Evolutionary conservation across 2,888 invertebrate genomes (phyloP), one percentile per base, ranked within the genome.

Genomic region (Stenodera caucasica): DNA sequence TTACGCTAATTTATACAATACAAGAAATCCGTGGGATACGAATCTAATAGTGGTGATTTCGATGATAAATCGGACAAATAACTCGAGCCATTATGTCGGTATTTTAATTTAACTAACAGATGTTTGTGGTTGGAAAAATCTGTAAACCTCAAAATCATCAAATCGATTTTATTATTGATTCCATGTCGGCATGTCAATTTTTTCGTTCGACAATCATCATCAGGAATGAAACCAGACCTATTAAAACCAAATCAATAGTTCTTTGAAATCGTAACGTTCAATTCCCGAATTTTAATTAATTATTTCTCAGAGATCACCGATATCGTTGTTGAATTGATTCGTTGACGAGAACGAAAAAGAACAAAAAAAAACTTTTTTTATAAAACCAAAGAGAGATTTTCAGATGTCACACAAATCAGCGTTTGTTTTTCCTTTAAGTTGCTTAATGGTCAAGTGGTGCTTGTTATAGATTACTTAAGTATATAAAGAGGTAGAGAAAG

Each of bases 221-320:
- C 70, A 66, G 67, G 67, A 69, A 70, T 69, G 69, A 66, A 57
- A 26, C 3, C 61, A 65, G 61, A 33, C 63, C 65, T 56, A 65
- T 63, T 11, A 23, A 50, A 18, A 21, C 32, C 37, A 30, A 14
- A 11, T 58, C 55, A 53, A 67, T 67, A 57, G 59, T 73, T 73
- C 73, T 65, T 68, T 73, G 73, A 73, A 73, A 73, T 73, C 69
- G 70, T 72, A 73, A 73, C 71, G 69, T 71, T 73, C 72, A 72
- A 72, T 73, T 74, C 73, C 74, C 74, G 74, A 75, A 74, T 75
- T 74, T 74, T 72, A 75, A 75, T 75, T 74, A 73, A 73, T 65
- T 74, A 73, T 69, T 75, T 75, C 74, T 70, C 68, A 69, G 74
- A 75, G 72, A 70, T 72, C 73, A 69, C 73, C 68, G 67, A 66